Percentiles rank a stretch among this genome's conserved stretches.
Conservation (phyloP, 2,797 vertebrate genomes). For the Pitangus sulphuratus region DNA sequence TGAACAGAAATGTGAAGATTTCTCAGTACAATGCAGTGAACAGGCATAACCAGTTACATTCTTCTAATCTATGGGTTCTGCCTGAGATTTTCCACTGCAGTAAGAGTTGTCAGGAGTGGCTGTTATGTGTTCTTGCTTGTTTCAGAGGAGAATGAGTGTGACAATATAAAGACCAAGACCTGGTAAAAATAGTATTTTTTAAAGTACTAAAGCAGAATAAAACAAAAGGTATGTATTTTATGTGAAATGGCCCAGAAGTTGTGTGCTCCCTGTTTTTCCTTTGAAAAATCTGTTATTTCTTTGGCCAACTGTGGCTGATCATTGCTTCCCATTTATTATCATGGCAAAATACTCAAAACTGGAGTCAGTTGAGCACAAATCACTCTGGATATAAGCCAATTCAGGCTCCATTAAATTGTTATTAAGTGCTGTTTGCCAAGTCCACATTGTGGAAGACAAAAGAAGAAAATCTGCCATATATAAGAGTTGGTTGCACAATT, state of each 20-base stretch:
- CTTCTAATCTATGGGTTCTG: not conserved
- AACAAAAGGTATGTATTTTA: not conserved
- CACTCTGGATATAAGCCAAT: not conserved
- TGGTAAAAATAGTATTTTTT: not conserved
- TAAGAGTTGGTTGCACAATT: not conserved
- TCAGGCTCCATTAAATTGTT: not conserved
- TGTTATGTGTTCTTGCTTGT: not conserved
- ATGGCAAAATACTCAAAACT: not conserved
- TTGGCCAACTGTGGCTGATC: not conserved
- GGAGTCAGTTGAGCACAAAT: not conserved
- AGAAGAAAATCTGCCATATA: not conserved
- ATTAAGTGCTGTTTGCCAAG: not conserved
- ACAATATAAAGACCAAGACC: not conserved
- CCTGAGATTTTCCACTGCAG: not conserved
- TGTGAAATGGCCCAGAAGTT: not conserved
- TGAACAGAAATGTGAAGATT: not conserved
- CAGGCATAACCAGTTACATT: not conserved
- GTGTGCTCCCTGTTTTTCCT: not conserved
- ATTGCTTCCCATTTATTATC: not conserved
- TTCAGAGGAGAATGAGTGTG: not conserved
- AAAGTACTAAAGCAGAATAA: not conserved
- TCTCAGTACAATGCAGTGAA: not conserved
- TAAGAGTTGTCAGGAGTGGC: not conserved
- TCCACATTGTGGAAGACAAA: not conserved
- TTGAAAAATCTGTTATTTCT: not conserved